Conservation (phyloP, 2,113 vertebrate genomes). For the Varanus salvator region DNA sequence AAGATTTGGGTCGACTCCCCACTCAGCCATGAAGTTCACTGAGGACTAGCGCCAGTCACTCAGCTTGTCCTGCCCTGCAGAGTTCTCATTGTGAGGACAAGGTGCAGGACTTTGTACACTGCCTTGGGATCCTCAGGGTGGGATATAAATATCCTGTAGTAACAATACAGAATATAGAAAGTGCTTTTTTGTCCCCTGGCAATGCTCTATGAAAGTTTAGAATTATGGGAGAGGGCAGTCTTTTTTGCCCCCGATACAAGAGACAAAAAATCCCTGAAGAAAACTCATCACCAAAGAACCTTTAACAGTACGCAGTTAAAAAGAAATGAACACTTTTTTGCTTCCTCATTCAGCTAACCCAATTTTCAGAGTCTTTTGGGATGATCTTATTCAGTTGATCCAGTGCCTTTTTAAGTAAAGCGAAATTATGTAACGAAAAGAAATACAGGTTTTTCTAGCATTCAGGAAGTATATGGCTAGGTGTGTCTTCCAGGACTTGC, state of each 20-base stretch:
- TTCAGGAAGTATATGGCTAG: not conserved
- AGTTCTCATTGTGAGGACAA: no score
- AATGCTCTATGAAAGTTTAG: not conserved
- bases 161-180: not conserved
- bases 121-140: no score
- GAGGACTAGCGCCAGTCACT: no score
- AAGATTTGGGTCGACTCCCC: no score
- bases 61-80: no score
- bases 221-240: not conserved
- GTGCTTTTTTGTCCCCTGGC: not conserved
- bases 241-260: not conserved
- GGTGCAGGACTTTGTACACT: no score
- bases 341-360: not conserved
- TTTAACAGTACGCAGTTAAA: not conserved
- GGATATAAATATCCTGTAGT: no score
- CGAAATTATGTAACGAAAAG: not conserved
- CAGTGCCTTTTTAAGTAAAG: not conserved
- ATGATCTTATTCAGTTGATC: not conserved
- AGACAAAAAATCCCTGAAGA: not conserved
- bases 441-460: not conserved
- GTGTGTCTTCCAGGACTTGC: not conserved
- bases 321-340: not conserved
- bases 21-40: no score
- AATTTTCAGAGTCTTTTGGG: not conserved
- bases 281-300: not conserved